Evolutionary conservation across 2,888 invertebrate species (phyloP), one percentile per base, ranked within the genome.

Genomic region (Protula sp.): DNA sequence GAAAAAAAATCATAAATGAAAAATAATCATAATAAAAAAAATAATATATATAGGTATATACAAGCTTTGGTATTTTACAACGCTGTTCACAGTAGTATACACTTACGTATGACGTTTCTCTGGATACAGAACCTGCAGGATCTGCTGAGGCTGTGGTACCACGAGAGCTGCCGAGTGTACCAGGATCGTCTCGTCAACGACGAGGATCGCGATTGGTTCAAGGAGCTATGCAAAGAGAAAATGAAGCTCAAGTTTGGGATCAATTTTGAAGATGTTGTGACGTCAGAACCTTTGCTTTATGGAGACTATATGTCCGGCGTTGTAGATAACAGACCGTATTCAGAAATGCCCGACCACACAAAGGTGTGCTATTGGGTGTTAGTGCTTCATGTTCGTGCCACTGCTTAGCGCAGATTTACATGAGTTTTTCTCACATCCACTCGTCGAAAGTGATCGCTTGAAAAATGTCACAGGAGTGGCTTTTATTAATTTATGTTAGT

Each of bases 281-380:
- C 84, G 0, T 79, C 77, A 0, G 79, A 84, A 2, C 76, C 85
- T 4, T 83, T 90, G 72, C 78, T 89, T 60, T 90, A 86, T 72
- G 88, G 87, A 0, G 89, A 89, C 74, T 88, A 89, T 72, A 67
- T 79, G 67, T 61, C 69, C 4, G 65, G 67, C 51, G 64, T 62
- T 38, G 87, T 72, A n/a, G 79, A 79, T 38, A 74, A 73, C 61
- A 72, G 82, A 67, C 84, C 85, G 47, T 90, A 90, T 74, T 68
- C 84, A 1, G 87, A 87, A 72, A 87, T 90, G 55, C 84, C 76
- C 0, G 85, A 89, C 71, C 78, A 82, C 61, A 82, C 83, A 0
- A 85, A 86, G 83, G 89, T 88, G 19, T 2, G 26, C n/a, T 38
- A 14, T 38, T 38, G n/a, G n/a, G n/a, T n/a, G n/a, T n/a, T n/a